Conservation (phyloP, 2,888 invertebrate species). For the Drosophila fulvimacula region DNA sequence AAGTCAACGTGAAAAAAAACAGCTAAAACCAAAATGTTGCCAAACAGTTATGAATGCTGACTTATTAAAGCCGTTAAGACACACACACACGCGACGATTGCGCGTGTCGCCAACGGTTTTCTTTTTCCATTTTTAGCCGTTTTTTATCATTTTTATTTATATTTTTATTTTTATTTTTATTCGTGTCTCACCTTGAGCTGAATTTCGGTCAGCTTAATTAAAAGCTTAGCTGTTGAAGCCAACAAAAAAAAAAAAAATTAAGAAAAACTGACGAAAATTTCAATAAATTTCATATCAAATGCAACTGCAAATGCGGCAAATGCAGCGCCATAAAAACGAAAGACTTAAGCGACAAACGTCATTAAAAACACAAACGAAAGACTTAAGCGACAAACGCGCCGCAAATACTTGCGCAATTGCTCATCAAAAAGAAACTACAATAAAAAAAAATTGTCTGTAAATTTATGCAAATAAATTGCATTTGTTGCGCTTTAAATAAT, state of each 20-base stretch:
- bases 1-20: constrained; percentile 43
- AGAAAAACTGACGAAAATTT: constrained; percentile 37
- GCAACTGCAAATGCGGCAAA: constrained; percentile 30
- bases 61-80: constrained; percentile 56
- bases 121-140: constrained; percentile 40
- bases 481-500: constrained; percentile 60
- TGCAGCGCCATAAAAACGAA: constrained; percentile 58
- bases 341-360: constrained; percentile 71
- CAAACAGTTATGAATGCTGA: constrained; percentile 67
- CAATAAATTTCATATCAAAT: constrained; percentile 64
- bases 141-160: constrained; percentile 26
- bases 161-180: constrained; percentile 36
- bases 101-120: constrained; percentile 66
- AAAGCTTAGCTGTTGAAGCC: constrained; percentile 46
- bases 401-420: constrained; percentile 66
- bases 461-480: constrained; percentile 73
- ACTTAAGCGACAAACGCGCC: constrained; percentile 69
- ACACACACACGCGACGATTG: constrained; percentile 9
- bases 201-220: constrained; percentile 79
- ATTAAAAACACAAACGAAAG: constrained; percentile 65
- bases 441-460: constrained; percentile 27
- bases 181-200: constrained; percentile 74
- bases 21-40: constrained; percentile 47
- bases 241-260: constrained; percentile 1
- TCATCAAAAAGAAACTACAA: constrained; percentile 18